Percentiles rank a stretch among this genome's conserved stretches.
phyloP scores from a whole-genome alignment of 2,888 invertebrate species.

The Tipula unca region DNA sequence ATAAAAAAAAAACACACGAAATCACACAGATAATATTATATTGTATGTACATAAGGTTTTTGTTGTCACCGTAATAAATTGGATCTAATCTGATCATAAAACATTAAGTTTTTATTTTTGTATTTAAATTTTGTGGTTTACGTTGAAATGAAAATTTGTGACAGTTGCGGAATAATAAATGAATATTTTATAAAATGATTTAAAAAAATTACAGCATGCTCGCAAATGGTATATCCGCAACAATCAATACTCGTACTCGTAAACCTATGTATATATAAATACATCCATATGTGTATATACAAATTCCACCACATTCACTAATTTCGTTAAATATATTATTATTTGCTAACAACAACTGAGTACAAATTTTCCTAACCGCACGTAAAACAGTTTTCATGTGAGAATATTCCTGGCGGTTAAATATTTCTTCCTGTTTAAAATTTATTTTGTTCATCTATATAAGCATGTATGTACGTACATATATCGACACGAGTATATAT shows the following conservation, averaged over 20 bases:
- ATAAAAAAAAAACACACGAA: too few species aligned
- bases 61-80: constrained; percentile 4
- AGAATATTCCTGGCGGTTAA: neutral
- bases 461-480: too few species aligned
- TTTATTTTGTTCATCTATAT: neutral
- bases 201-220: too few species aligned
- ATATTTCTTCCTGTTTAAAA: neutral
- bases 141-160: neutral
- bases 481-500: neutral
- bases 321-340: neutral
- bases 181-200: neutral
- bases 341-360: neutral
- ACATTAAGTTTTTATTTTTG: neutral
- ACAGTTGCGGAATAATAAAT: neutral
- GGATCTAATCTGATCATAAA: neutral
- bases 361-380: neutral
- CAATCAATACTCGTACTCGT: too few species aligned
- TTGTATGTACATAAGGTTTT: neutral
- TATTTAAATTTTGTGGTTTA: neutral
- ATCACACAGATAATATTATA: neutral
- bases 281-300: too few species aligned
- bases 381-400: neutral
- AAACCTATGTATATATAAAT: too few species aligned
- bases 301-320: too few species aligned
- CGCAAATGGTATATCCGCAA: too few species aligned